These are phyloP conservation scores for Eristalis pertinax DNA, from an alignment of 2,888 invertebrate genomes.

Conservation along the genomic window DNA sequence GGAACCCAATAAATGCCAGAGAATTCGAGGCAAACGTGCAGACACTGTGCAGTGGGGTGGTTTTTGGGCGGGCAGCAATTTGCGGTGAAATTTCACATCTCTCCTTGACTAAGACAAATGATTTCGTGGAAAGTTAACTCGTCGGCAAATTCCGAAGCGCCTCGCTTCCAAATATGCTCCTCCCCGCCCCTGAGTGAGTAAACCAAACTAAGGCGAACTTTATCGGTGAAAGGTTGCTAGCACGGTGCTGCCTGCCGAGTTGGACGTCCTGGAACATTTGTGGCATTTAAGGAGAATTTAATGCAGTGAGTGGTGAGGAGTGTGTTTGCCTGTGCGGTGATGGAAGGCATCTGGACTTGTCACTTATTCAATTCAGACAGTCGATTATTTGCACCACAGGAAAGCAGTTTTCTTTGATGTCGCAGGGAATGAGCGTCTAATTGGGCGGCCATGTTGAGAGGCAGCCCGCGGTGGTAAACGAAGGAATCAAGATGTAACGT, in stretches of 20 bases:
- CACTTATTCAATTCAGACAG: background rate
- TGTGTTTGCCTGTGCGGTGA: background rate
- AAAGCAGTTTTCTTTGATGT: background rate
- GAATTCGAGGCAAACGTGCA: background rate
- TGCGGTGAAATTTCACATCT: background rate
- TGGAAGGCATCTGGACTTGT: background rate
- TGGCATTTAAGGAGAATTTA: background rate
- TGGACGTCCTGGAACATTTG: background rate
- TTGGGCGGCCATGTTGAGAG: background rate
- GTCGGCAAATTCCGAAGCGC: background rate
- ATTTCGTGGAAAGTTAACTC: background rate
- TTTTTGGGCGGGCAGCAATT: background rate
- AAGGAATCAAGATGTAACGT: too few species aligned
- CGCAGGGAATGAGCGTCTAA: background rate
- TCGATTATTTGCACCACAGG: background rate
- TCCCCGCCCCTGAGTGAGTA: background rate
- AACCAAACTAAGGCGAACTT: background rate
- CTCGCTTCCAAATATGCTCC: background rate
- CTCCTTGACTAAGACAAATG: background rate
- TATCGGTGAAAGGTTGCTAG: background rate
- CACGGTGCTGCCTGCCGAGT: background rate
- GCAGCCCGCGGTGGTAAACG: too few species aligned
- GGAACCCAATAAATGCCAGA: background rate
- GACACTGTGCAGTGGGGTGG: background rate
- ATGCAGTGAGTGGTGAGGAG: background rate